Percentiles rank a stretch among this genome's conserved stretches.
phyloP scores from a whole-genome alignment of 2,797 vertebrate species.

The Lepilemur ruficaudatus region DNA sequence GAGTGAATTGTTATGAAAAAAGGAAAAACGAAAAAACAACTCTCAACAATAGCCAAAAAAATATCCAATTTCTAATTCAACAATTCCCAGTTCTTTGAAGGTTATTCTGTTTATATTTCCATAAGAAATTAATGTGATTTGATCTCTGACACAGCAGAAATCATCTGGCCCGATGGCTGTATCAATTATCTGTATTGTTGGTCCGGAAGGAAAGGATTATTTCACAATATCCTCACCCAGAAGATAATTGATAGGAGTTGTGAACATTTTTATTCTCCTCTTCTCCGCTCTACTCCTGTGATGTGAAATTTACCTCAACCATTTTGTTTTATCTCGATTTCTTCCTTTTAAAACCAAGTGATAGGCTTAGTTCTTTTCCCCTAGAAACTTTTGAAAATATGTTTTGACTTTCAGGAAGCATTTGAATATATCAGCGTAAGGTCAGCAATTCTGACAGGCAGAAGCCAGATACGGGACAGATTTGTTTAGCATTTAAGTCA shows the following conservation, averaged over 20 bases:
- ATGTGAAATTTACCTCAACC: slow-evolving; percentile 76
- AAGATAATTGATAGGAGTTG: slow-evolving; percentile 67
- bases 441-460: slow-evolving; percentile 57
- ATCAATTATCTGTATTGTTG: slow-evolving; percentile 56
- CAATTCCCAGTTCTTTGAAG: neutral
- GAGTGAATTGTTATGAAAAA: neutral
- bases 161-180: slow-evolving; percentile 19
- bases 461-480: slow-evolving; percentile 2
- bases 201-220: slow-evolving; percentile 49
- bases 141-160: slow-evolving; percentile 59
- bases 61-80: neutral
- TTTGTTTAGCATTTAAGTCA: slow-evolving; percentile 67
- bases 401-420: slow-evolving; percentile 51
- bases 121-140: slow-evolving; percentile 67
- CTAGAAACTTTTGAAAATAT: slow-evolving; percentile 59
- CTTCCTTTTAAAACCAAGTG: slow-evolving; percentile 53
- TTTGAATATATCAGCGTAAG: slow-evolving; percentile 26
- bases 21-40: neutral
- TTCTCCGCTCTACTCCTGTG: slow-evolving; percentile 54
- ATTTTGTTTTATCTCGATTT: slow-evolving; percentile 73
- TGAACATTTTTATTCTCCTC: slow-evolving; percentile 54
- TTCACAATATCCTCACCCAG: slow-evolving; percentile 73
- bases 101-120: neutral
- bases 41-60: neutral
- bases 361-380: slow-evolving; percentile 67